A percentile compares a stretch with the other conserved stretches of the same genome.
These are phyloP conservation scores for Petroica traversi DNA, from an alignment of 2,113 vertebrate genomes.

Conservation along the genomic window DNA sequence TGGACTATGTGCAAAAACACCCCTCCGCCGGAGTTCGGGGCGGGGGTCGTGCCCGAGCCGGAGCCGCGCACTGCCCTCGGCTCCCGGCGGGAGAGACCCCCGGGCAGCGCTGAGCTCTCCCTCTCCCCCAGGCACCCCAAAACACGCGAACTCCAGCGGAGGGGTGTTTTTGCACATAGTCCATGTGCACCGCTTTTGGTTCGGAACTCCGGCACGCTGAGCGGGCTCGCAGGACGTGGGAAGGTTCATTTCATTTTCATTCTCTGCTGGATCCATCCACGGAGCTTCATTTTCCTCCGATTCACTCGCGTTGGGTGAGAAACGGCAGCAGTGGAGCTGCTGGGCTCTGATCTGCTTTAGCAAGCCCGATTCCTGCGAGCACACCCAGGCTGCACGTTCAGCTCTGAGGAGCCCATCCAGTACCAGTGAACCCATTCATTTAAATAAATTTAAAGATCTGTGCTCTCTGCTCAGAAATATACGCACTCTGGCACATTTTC, in stretches of 20 bases:
- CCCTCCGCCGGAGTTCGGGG: too few species aligned
- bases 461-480: background rate
- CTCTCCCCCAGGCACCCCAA: background rate
- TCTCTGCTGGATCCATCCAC: background rate
- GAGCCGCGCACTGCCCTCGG: background rate
- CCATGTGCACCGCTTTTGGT: background rate
- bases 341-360: background rate
- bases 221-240: background rate
- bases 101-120: background rate
- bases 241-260: background rate
- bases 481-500: background rate
- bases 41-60: background rate
- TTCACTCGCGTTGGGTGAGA: rapidly evolving
- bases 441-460: background rate
- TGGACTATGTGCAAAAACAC: too few species aligned
- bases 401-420: background rate
- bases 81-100: background rate
- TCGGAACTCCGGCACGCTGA: background rate
- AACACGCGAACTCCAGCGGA: rapidly evolving
- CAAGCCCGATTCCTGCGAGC: background rate
- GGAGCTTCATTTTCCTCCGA: background rate
- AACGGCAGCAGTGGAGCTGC: background rate
- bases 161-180: rapidly evolving
- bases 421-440: background rate
- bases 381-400: background rate